These are phyloP conservation scores for Vidua chalybeata DNA, from an alignment of 2,113 vertebrate species.

Conservation along the genomic window DNA sequence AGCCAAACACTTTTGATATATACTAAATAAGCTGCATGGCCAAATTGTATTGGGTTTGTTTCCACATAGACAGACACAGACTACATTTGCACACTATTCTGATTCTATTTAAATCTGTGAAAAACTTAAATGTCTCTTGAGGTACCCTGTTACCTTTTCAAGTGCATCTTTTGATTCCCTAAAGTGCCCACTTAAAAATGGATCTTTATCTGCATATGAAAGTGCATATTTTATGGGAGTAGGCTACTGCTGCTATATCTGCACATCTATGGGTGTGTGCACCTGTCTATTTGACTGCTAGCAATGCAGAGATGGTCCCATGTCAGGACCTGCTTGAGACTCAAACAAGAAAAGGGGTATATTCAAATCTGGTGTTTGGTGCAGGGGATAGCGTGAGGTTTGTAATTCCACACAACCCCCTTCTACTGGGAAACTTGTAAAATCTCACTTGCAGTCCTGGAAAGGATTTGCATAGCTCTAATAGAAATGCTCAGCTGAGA, in stretches of 20 bases:
- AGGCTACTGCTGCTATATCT: background rate
- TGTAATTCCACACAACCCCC: background rate
- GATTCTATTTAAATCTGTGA: background rate
- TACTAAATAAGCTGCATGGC: background rate
- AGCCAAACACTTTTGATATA: background rate
- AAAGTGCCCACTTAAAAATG: background rate
- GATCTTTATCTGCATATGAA: background rate
- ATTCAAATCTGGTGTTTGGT: background rate
- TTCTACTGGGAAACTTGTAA: conserved; percentile 6
- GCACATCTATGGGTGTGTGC: background rate
- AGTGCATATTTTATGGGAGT: background rate
- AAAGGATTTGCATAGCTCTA: conserved; percentile 36
- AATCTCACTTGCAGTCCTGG: background rate
- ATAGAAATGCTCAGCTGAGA: conserved; percentile 38
- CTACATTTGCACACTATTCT: background rate
- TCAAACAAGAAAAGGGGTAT: background rate
- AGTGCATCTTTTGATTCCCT: background rate
- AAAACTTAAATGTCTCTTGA: background rate
- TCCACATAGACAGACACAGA: background rate
- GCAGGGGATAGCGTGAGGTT: rapidly evolving
- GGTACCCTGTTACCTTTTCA: background rate
- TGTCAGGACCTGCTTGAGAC: background rate
- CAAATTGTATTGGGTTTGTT: background rate
- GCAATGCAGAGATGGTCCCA: background rate
- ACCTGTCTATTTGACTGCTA: background rate